phyloP scores from a whole-genome alignment of 2,888 invertebrate genomes.

The Tuta absoluta region DNA sequence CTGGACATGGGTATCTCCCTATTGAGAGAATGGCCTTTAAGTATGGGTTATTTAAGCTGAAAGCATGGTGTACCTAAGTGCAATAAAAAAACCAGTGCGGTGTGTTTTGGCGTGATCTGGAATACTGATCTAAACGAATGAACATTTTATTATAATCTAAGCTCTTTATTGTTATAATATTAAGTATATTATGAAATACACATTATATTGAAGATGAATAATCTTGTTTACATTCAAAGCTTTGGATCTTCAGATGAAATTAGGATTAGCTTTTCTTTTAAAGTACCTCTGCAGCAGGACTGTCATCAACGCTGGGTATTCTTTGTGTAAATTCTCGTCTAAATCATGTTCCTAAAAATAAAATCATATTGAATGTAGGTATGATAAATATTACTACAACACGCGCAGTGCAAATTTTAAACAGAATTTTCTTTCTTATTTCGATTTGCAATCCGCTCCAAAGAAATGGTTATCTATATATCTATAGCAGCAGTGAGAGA shows the following conservation, averaged over 20 bases:
- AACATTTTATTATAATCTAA: not conserved
- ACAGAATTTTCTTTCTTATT: too few species aligned
- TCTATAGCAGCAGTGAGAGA: slow-evolving; percentile 71
- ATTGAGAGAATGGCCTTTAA: too few species aligned
- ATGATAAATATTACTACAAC: slow-evolving; percentile 26
- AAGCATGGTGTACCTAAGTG: not conserved
- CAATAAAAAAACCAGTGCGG: not conserved
- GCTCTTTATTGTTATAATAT: slow-evolving; percentile 13
- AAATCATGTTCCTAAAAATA: slow-evolving; percentile 61
- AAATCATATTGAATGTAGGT: slow-evolving; percentile 14
- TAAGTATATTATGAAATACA: slow-evolving; percentile 2
- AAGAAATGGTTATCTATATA: too few species aligned
- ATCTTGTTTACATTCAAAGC: not conserved
- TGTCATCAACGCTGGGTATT: slow-evolving; percentile 81
- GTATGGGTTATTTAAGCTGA: not conserved
- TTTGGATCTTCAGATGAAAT: not conserved
- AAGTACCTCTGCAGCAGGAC: slow-evolving; percentile 83
- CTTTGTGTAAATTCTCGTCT: slow-evolving; percentile 58
- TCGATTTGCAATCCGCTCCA: too few species aligned
- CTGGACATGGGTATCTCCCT: too few species aligned
- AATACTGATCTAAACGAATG: slow-evolving; percentile 4
- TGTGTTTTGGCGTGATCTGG: not conserved
- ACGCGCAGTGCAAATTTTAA: too few species aligned
- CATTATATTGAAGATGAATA: not conserved
- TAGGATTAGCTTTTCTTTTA: slow-evolving; percentile 45